These are phyloP conservation scores for Mohoua ochrocephala DNA, from an alignment of 2,113 vertebrate genomes.

Conservation along the genomic window DNA sequence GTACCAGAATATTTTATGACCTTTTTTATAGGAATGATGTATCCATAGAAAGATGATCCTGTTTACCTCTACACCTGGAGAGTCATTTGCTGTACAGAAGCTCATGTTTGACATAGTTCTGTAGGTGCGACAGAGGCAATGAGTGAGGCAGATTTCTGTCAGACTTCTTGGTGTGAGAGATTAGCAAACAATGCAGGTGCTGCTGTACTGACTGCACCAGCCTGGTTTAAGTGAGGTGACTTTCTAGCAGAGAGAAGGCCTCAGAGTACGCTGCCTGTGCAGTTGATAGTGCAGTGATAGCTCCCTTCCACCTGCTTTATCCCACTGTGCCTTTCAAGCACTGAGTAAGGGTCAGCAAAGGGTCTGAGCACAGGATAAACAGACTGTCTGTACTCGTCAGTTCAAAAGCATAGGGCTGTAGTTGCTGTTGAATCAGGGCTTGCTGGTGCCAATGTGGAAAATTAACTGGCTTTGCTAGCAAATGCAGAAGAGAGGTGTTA, in stretches of 20 bases:
- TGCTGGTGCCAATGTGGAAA: not conserved
- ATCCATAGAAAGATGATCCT: not conserved
- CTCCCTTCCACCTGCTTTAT: not conserved
- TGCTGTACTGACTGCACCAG: not conserved
- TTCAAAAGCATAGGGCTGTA: not conserved
- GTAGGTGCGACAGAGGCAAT: not conserved
- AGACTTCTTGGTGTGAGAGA: not conserved
- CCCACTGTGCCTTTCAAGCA: not conserved
- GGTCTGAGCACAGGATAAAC: not conserved
- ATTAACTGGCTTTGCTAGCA: not conserved
- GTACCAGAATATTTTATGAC: not conserved
- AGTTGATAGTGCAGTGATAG: not conserved
- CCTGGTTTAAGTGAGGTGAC: not conserved
- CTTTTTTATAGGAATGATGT: not conserved
- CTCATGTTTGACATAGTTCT: rapidly evolving
- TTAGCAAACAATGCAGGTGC: not conserved
- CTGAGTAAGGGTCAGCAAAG: not conserved
- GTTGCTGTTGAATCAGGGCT: not conserved
- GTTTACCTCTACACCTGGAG: not conserved
- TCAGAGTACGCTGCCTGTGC: rapidly evolving
- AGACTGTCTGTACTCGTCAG: not conserved
- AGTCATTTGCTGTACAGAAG: not conserved
- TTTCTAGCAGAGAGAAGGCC: not conserved
- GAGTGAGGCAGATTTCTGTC: not conserved
- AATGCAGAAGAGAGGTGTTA: not conserved